Base-by-base conservation (phyloP, 1,140 invertebrate species). In the Lepeophtheirus salmonis region DNA sequence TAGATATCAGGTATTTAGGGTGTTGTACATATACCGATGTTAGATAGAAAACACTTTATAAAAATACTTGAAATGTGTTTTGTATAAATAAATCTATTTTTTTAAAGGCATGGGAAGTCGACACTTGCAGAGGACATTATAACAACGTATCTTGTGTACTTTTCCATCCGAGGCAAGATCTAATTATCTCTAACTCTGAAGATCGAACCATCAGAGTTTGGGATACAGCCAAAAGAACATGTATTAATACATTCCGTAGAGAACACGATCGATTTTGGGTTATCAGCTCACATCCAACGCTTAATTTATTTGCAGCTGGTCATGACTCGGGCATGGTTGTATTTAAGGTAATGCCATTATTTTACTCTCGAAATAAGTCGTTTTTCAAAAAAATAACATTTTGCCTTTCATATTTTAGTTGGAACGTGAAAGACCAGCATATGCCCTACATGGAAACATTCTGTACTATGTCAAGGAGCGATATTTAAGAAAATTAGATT, bases 81-180 rank as follows among this genome's bases (percentile, higher is more conserved):
- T n/a, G n/a, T n/a, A n/a, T n/a, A n/a, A n/a, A n/a, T n/a, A n/a
- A n/a, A n/a, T 56, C 56, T 59, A 13, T 50, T 64, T 57, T 56
- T 61, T 58, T 50, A 2, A 62, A 83, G 76, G 95, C 94, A 0
- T 98, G 95, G 95, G 95, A 99, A 74, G 89, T 98, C 18, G 96
- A 99, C 69, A 94, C 92, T 0, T 98, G 92, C 66, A 79, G 96
- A 51, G 95, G 96, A 0, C 96, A 99, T 72, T 98, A 97, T 74
- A 96, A 97, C 74, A 99, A 99, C 72, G 94, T 99, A 0, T 97
- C 92, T 0, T 97, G 92, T 69, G 90, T 91, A 1, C 70, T 97
- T 4, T 99, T 99, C 72, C 95, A 98, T 75, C 94, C 95, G 0
- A 77, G 89, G 16, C 89, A 97, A 72, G 96, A 99, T 68, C 74